These are phyloP conservation scores for Vannuccia rotundouncinata DNA, from an alignment of 2,888 invertebrate genomes.

Conservation along the genomic window DNA sequence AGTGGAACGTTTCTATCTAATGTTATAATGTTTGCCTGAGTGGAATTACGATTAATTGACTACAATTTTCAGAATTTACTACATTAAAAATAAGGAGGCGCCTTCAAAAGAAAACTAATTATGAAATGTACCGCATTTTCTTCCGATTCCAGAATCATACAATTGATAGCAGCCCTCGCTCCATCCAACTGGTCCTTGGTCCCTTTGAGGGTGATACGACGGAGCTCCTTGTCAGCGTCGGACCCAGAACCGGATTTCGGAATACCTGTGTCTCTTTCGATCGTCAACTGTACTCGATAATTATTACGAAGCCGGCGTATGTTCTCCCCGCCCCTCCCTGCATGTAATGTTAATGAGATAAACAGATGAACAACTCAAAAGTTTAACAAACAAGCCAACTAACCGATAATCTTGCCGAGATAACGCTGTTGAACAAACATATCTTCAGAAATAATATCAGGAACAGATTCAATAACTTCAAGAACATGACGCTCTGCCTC, in stretches of 20 bases:
- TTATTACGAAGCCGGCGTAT: not conserved
- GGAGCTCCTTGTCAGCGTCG: not conserved
- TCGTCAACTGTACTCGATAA: not conserved
- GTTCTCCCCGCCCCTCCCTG: not conserved
- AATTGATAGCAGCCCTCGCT: not conserved
- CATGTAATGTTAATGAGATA: too few relatives aligned
- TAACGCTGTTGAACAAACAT: slow-evolving; percentile 2
- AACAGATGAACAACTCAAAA: too few relatives aligned
- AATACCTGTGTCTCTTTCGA: not conserved
- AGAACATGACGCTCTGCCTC: not conserved
- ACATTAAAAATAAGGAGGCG: too few relatives aligned
- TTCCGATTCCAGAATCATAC: not conserved
- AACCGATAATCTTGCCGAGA: slow-evolving; percentile 3
- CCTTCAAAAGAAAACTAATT: too few relatives aligned
- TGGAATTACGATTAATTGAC: too few relatives aligned
- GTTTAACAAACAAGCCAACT: too few relatives aligned
- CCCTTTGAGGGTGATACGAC: not conserved
- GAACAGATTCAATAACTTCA: not conserved
- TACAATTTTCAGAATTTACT: too few relatives aligned
- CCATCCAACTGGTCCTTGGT: not conserved
- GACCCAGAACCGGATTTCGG: not conserved
- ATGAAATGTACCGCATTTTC: slow-evolving; percentile 12
- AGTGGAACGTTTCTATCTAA: too few relatives aligned
- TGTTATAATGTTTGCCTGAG: too few relatives aligned
- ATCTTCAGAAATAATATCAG: not conserved